A percentile compares a stretch with the other conserved stretches of the same genome.
These are phyloP conservation scores for Astreopora myriophthalma DNA, from an alignment of 64 coral and sea anemone species.

Conservation along the genomic window DNA sequence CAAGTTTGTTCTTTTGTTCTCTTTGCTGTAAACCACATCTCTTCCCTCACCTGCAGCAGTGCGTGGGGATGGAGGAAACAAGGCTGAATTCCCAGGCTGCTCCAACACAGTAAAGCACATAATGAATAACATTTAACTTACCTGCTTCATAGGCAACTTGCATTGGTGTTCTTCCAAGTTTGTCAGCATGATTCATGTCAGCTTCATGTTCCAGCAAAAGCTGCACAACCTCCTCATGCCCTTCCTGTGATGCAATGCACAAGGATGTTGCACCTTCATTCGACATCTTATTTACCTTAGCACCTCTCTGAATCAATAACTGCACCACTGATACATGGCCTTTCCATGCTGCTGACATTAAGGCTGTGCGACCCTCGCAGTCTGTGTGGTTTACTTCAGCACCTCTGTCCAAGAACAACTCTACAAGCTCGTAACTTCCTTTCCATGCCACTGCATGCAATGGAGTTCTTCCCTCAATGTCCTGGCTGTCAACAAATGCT, in stretches of 20 bases:
- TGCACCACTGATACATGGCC: slow-evolving; percentile 78
- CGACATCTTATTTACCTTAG: slow-evolving; percentile 79
- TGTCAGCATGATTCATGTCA: slow-evolving; percentile 87
- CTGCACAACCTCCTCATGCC: slow-evolving; percentile 93
- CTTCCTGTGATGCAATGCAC: slow-evolving; percentile 89
- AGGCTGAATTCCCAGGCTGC: too few species aligned
- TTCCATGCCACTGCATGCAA: slow-evolving; percentile 86
- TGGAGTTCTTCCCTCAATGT: slow-evolving; percentile 83
- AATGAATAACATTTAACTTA: background rate
- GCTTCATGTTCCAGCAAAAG: slow-evolving; percentile 89
- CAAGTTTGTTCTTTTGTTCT: too few species aligned
- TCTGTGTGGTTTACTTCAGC: slow-evolving; percentile 81
- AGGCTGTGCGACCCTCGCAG: slow-evolving; percentile 77
- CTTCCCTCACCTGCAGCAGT: too few species aligned
- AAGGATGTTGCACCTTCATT: slow-evolving; percentile 83
- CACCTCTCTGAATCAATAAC: slow-evolving; percentile 83
- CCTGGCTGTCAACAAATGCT: slow-evolving; percentile 63
- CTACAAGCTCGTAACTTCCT: slow-evolving; percentile 76
- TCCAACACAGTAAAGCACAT: too few species aligned
- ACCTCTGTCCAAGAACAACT: slow-evolving; percentile 75
- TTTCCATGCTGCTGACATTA: slow-evolving; percentile 95
- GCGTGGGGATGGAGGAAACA: too few species aligned
- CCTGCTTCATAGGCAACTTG: slow-evolving; percentile 91
- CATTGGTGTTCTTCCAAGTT: slow-evolving; percentile 87
- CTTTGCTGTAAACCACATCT: too few species aligned